Conservation (phyloP, 2,797 vertebrate species). For the Pseudomugil tenellus region DNA sequence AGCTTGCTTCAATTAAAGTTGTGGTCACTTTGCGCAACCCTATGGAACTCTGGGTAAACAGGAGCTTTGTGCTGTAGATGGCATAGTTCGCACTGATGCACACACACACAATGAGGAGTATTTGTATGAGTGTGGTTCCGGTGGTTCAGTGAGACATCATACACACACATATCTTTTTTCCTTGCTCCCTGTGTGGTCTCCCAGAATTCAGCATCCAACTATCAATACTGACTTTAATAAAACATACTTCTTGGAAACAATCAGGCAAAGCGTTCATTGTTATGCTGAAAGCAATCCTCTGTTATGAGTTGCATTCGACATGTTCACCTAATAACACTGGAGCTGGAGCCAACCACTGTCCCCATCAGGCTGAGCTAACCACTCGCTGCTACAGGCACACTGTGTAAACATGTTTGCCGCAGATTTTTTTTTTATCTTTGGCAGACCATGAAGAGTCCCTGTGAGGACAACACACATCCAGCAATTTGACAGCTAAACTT, state of each 20-base stretch:
- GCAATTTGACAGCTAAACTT: constrained; percentile 58
- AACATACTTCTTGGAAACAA: constrained; percentile 56
- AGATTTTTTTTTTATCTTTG: constrained; percentile 47
- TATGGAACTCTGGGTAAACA: constrained; percentile 76
- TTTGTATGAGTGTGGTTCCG: constrained; percentile 61
- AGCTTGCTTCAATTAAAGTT: constrained; percentile 80
- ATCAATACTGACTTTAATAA: constrained; percentile 57
- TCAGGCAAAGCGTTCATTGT: constrained; percentile 25
- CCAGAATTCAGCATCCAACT: constrained; percentile 30
- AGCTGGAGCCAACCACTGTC: constrained; percentile 34
- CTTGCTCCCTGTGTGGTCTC: constrained; percentile 66
- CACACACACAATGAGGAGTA: constrained; percentile 33
- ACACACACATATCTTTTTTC: constrained; percentile 50
- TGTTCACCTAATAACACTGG: constrained; percentile 44
- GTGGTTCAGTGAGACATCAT: constrained; percentile 59
- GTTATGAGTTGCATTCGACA: constrained; percentile 22
- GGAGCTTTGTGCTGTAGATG: constrained; percentile 70
- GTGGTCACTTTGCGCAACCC: constrained; percentile 76
- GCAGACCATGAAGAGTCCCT: constrained; percentile 30
- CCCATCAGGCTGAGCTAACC: constrained; percentile 39
- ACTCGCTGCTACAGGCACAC: constrained; percentile 26
- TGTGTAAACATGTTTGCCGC: constrained; percentile 48
- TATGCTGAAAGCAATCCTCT: constrained; percentile 41
- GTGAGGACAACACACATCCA: constrained; percentile 58
- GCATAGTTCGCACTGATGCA: constrained; percentile 57